phyloP scores from a whole-genome alignment of 2,888 invertebrate genomes.

The Drosophila falleni region DNA sequence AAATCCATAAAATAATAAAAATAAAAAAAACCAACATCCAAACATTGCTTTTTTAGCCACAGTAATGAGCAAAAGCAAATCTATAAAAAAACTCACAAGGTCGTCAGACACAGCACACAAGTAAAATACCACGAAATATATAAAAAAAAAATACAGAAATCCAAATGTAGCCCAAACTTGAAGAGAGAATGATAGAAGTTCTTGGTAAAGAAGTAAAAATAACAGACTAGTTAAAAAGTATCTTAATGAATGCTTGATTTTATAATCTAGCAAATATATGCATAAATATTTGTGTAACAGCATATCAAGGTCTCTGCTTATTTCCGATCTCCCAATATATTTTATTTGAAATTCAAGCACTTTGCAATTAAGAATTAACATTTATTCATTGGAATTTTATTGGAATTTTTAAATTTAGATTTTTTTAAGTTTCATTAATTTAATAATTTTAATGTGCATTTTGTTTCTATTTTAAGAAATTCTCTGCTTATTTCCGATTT shows the following conservation, averaged over 20 bases:
- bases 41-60: conserved; percentile 30
- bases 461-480: neutral
- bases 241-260: neutral
- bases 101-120: conserved; percentile 27
- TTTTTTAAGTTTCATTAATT: neutral
- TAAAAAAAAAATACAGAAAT: neutral
- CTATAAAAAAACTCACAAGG: conserved; percentile 41
- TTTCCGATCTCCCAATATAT: conserved; percentile 12
- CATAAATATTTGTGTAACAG: conserved; percentile 28
- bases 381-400: neutral
- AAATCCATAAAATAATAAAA: conserved; percentile 35
- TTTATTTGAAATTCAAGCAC: neutral
- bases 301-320: conserved; percentile 14
- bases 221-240: conserved; percentile 24
- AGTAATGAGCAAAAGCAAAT: conserved; percentile 41
- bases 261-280: conserved; percentile 3
- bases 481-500: conserved; percentile 9
- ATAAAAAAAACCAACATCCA: conserved; percentile 22
- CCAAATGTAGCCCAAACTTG: conserved; percentile 3
- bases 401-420: too few species aligned
- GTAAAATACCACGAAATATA: conserved; percentile 5
- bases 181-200: conserved; percentile 26
- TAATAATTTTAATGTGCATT: neutral
- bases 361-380: neutral
- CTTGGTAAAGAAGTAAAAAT: neutral